Evolutionary conservation across 2,797 vertebrate genomes (phyloP), one percentile per base, ranked within the genome.

Genomic region (Simalia tracyae): DNA sequence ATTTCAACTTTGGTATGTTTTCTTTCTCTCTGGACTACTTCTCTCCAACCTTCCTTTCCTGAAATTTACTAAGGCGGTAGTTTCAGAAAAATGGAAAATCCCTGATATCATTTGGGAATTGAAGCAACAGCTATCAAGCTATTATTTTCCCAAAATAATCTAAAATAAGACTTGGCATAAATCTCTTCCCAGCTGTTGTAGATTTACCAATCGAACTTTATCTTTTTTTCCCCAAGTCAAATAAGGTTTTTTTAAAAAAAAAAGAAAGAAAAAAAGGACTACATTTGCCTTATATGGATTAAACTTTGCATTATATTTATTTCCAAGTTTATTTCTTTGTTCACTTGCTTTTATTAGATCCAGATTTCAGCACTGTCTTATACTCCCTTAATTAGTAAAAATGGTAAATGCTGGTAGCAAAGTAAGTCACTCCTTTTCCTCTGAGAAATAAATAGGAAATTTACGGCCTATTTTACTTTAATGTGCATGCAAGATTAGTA

Each of bases 271-370:
- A n/a, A 68, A 96, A 97, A 97, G 92, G 92, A 89, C 94, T 92
- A 92, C 92, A 91, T 84, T 95, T 93, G 89, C 98, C 98, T 97
- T 98, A 98, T 98, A 98, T 97, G 98, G 97, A 96, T 97, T 97
- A 96, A 96, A 96, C 24, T 96, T 96, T 95, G 93, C 94, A 94
- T 59, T 92, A 95, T 66, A 24, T 92, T 88, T 56, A 94, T 95
- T 95, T 95, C 87, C 36, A 60, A 92, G 84, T 95, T 95, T 93
- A 2, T 95, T 95, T 95, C 94, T 93, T 96, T 90, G 92, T 93
- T 94, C 95, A 63, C 4, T 93, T 93, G 93, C 93, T 96, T 96
- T 94, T 95, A 95, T 84, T 95, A 84, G 94, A 90, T 28, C 1
- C 88, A 94, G 81, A 90, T 94, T 96, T 56, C 81, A 95, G 57